Evolutionary conservation across 2,888 invertebrate genomes (phyloP), one percentile per base, ranked within the genome.

Genomic region (Clusia tigrina): DNA sequence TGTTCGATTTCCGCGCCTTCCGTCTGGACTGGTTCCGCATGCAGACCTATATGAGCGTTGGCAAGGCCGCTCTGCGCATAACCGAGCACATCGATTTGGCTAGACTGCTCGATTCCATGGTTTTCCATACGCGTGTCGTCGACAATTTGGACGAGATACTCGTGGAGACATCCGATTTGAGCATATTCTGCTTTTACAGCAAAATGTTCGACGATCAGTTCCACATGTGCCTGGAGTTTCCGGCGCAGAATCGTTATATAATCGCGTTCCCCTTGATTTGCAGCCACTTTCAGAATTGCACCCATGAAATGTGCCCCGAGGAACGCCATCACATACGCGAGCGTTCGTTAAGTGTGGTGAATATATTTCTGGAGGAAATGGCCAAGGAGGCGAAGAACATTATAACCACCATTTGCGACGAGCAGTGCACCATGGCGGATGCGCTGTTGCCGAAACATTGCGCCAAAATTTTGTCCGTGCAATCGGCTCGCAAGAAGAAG

Each of bases 301-400:
- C 98, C 0, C 98, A 99, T 84, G 96, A 98, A 81, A 88, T 99
- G 75, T 99, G 98, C 74, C 99, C 99, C 0, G 99, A 99, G 85
- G 98, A 99, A 85, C 88, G 97, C 61, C 96, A 97, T 84, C 97
- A 97, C 76, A 97, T 98, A 65, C 89, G 97, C 59, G 97, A 98
- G 76, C 88, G 97, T 67, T 96, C 96, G 78, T 86, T 99, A 22
- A 96, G 95, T 25, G 94, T 98, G 48, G 98, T 98, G 0, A 98
- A 98, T 78, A 93, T 96, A 87, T 98, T 96, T 81, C 86, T 99
- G 61, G 98, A 99, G 81, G 98, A 99, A 85, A 98, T 99, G 94
- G 95, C 98, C 0, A 97, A 97, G 83, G 98, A 98, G 83, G 96
- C 96, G 0, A 97, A 98, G 83, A 98, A 98, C 81, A 98, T 99